Evolutionary conservation across 2,797 vertebrate species (phyloP).

Genomic region (Carapus acus): DNA sequence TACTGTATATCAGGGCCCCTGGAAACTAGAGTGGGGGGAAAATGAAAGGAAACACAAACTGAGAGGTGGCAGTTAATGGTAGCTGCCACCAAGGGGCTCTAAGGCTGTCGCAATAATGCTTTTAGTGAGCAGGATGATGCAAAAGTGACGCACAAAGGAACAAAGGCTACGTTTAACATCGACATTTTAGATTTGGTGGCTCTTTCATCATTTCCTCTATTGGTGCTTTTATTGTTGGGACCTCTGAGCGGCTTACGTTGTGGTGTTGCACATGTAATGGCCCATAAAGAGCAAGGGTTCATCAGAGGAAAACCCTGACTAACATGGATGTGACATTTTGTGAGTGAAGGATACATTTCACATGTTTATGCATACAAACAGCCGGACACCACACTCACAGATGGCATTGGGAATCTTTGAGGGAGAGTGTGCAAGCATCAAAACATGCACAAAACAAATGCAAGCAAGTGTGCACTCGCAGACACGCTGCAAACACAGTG

Average conservation of each 20-base stretch:
- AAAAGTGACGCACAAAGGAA: too few relatives aligned
- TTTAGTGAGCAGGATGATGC: too few relatives aligned
- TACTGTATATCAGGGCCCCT: conserved; percentile 17
- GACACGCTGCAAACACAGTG: conserved; percentile 15
- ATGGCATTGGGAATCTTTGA: conserved; percentile 3
- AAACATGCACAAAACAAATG: conserved; percentile 1
- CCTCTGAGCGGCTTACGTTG: background rate
- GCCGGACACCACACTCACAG: background rate
- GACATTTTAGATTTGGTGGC: conserved; percentile 2
- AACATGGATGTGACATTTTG: conserved; percentile 25
- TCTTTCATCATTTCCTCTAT: conserved; percentile 5
- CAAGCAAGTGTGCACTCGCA: conserved; percentile 9
- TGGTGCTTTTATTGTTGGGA: conserved; percentile 4
- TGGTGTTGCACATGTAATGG: conserved; percentile 21
- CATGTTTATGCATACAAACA: background rate
- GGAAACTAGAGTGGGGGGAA: background rate
- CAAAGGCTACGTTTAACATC: background rate
- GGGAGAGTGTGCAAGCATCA: background rate
- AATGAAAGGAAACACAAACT: background rate
- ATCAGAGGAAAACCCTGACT: conserved; percentile 14
- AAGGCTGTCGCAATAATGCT: too few relatives aligned
- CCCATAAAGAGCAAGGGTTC: conserved; percentile 16
- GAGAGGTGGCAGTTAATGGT: too few relatives aligned
- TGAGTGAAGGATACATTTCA: conserved; percentile 16
- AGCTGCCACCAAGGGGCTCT: too few relatives aligned